phyloP scores from a whole-genome alignment of 2,888 invertebrate genomes.

The Yponomeuta cagnagella region DNA sequence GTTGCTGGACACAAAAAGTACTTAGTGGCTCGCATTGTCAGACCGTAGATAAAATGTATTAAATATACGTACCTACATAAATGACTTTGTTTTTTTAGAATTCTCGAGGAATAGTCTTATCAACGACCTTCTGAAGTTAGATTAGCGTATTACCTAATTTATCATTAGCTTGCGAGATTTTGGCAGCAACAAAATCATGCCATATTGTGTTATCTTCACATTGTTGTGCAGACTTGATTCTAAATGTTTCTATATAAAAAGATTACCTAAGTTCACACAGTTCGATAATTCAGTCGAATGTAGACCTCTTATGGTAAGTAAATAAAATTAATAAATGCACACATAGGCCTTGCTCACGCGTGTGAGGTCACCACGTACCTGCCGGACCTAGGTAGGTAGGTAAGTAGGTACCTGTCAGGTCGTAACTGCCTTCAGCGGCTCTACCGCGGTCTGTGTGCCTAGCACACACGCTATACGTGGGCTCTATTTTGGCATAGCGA shows the following conservation, averaged over 20 bases:
- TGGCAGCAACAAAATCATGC: not conserved
- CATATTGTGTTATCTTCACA: not conserved
- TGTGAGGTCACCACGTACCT: not conserved
- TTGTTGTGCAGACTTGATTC: not conserved
- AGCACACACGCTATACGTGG: too few species aligned
- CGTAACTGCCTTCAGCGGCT: not conserved
- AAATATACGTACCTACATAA: not conserved
- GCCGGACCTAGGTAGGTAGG: not conserved
- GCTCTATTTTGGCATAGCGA: too few species aligned
- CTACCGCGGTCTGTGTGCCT: too few species aligned
- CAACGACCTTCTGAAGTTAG: not conserved
- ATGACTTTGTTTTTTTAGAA: not conserved
- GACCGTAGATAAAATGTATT: too few species aligned
- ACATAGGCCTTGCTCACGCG: not conserved
- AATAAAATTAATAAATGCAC: not conserved
- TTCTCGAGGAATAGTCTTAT: not conserved
- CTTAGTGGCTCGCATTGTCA: not conserved
- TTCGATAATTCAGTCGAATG: not conserved
- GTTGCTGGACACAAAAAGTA: slow-evolving; percentile 4
- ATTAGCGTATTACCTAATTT: not conserved
- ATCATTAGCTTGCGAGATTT: not conserved
- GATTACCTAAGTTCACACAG: too few species aligned
- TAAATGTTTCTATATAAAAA: too few species aligned
- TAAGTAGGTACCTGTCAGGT: not conserved
- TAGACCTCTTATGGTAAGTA: not conserved